Base-by-base conservation (phyloP, 2,113 vertebrate species). In the Centropus bengalensis region DNA sequence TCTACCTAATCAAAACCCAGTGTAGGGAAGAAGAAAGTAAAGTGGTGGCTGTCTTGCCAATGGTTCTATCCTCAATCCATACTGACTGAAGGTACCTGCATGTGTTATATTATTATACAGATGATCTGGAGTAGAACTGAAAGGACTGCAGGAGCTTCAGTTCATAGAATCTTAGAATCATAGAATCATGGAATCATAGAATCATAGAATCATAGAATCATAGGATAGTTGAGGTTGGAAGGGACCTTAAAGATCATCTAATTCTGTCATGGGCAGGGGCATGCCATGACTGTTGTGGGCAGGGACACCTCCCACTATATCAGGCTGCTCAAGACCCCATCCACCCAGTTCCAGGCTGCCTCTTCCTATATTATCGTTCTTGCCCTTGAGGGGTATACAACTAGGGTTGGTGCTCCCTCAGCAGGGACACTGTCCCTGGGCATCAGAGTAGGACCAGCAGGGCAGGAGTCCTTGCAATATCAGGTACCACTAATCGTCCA, bases 401-500 rank as follows among this genome's bases (percentile, higher is more conserved):
- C 6, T 10, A 45, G 10, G 14, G 26, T 7, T 56, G 17, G 42
- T 68, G 32, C 1, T 73, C 10, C 11, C 55, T 38, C 52, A 54
- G 33, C 51, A 36, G 15, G 12, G 27, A 6, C 7, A 83, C 18
- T 1, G 3, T 2, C 5, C 10, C 40, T 2, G 5, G 63, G 38
- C 30, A 47, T 15, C 13, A 0, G 1, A 54, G 7, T 10, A 89
- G 36, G 14, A 19, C 5, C 14, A 30, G 18, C 4, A 75, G n/a
- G 23, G 8, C 7, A 77, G 27, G 21, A 21, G 2, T 71, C 24
- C 38, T 28, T 40, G 9, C 11, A 69, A 8, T 20, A 7, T 19
- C 13, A 56, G 10, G 3, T n/a, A 3, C 42, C 14, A 6, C 9
- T 3, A 1, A 10, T 9, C 71, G 30, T 23, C n/a, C 28, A 28